These are phyloP conservation scores for Leistus spinibarbis DNA, from an alignment of 2,888 invertebrate genomes.

Conservation along the genomic window DNA sequence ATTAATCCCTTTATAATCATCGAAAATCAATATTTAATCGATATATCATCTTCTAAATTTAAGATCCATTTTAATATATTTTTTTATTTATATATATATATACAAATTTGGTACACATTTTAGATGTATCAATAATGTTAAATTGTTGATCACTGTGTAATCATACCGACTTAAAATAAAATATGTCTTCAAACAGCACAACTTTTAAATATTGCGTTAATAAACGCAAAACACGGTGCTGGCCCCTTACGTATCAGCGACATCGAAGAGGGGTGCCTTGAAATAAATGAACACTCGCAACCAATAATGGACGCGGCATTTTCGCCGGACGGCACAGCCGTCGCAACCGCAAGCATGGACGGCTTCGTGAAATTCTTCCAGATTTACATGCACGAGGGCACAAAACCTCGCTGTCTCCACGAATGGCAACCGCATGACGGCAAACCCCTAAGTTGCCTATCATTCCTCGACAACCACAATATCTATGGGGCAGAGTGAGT, in stretches of 20 bases:
- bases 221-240: conserved; percentile 56
- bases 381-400: conserved; percentile 73
- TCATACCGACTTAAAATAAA: background rate
- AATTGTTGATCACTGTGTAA: background rate
- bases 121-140: no score
- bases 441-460: conserved; percentile 83
- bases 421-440: conserved; percentile 94
- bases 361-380: conserved; percentile 94
- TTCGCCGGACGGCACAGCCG: conserved; percentile 92
- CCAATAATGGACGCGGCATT: conserved; percentile 85
- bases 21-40: background rate
- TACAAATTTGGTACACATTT: no score
- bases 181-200: conserved; percentile 56
- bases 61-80: background rate
- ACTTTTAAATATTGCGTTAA: conserved; percentile 61
- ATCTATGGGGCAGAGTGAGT: conserved; percentile 78
- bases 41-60: background rate
- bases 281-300: conserved; percentile 65
- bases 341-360: conserved; percentile 88
- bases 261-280: conserved; percentile 60
- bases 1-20: no score
- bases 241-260: conserved; percentile 55
- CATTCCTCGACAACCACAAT: conserved; percentile 92
- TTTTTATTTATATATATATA: no score
- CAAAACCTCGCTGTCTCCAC: conserved; percentile 82